Evolutionary conservation across 2,888 invertebrate species (phyloP).

Genomic region (Fissipunctia ypsillon): DNA sequence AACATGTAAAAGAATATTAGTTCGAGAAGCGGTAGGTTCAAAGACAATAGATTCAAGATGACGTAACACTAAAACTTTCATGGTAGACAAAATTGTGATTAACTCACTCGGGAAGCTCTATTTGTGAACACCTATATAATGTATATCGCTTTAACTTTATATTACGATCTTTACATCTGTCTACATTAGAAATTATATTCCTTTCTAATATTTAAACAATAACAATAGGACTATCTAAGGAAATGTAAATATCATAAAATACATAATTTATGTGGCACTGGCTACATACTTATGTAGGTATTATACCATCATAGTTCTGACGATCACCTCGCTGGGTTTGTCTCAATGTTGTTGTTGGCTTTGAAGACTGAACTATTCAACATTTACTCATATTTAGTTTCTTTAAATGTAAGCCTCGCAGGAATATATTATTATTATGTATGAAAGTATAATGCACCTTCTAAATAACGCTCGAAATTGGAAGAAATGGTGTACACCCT

Average conservation of each 20-base stretch:
- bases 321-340: slow-evolving; percentile 45
- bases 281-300: slow-evolving; percentile 79
- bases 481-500: slow-evolving; percentile 66
- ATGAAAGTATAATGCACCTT: slow-evolving; percentile 50
- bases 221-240: slow-evolving; percentile 87
- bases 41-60: slow-evolving; percentile 41
- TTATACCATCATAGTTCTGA: slow-evolving; percentile 57
- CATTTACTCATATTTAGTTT: slow-evolving; percentile 23
- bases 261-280: slow-evolving; percentile 87
- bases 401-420: slow-evolving; percentile 44
- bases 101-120: slow-evolving; percentile 86
- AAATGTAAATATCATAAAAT: slow-evolving; percentile 80
- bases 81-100: slow-evolving; percentile 82
- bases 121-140: slow-evolving; percentile 81
- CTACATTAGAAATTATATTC: slow-evolving; percentile 82
- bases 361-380: slow-evolving; percentile 16
- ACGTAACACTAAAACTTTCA: slow-evolving; percentile 68
- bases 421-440: slow-evolving; percentile 40
- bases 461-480: slow-evolving; percentile 52
- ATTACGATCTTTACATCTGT: slow-evolving; percentile 79
- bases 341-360: slow-evolving; percentile 20
- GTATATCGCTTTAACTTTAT: slow-evolving; percentile 72
- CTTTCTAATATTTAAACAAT: slow-evolving; percentile 80
- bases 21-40: slow-evolving; percentile 36
- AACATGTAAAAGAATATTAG: slow-evolving; percentile 24